A percentile compares a stretch with the other conserved stretches of the same genome.
Conservation (phyloP, 1,140 invertebrate genomes). For the Trialeurodes vaporariorum region DNA sequence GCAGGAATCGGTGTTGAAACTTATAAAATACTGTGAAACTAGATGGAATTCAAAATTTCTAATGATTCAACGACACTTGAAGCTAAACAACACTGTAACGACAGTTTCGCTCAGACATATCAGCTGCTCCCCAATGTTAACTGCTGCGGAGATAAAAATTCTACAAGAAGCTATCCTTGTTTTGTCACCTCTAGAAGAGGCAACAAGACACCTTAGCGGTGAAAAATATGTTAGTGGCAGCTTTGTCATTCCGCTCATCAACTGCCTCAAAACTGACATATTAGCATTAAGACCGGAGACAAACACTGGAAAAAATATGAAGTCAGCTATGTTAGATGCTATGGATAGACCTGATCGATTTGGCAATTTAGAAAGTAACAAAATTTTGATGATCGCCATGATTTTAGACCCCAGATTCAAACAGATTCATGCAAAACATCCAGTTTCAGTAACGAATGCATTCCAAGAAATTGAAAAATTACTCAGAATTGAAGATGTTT, state of each 20-base stretch:
- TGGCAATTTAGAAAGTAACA: constrained; percentile 22
- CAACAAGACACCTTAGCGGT: constrained; percentile 10
- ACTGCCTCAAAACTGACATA: constrained; percentile 8
- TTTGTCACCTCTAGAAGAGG: constrained; percentile 10
- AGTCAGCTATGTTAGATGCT: constrained; percentile 8
- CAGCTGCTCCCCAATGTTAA: constrained; percentile 13
- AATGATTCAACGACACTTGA: constrained; percentile 28
- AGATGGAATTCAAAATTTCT: constrained; percentile 31
- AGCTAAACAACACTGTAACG: constrained; percentile 16
- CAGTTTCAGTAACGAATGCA: neutral
- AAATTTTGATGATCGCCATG: constrained; percentile 26
- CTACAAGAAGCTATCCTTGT: constrained; percentile 12
- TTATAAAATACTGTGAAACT: constrained; percentile 27
- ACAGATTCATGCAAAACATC: constrained; percentile 24
- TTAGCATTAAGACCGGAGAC: constrained; percentile 4
- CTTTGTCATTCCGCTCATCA: constrained; percentile 11
- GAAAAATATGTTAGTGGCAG: constrained; percentile 13
- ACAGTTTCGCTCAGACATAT: constrained; percentile 13
- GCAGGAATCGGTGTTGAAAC: constrained; percentile 13
- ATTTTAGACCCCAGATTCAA: constrained; percentile 34
- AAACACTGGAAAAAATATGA: constrained; percentile 7
- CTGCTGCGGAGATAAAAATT: constrained; percentile 10
- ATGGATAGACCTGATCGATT: constrained; percentile 7
- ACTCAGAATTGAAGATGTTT: neutral
- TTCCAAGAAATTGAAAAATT: neutral